Base-by-base conservation (phyloP, 2,797 vertebrate genomes). In the Squalus acanthias region DNA sequence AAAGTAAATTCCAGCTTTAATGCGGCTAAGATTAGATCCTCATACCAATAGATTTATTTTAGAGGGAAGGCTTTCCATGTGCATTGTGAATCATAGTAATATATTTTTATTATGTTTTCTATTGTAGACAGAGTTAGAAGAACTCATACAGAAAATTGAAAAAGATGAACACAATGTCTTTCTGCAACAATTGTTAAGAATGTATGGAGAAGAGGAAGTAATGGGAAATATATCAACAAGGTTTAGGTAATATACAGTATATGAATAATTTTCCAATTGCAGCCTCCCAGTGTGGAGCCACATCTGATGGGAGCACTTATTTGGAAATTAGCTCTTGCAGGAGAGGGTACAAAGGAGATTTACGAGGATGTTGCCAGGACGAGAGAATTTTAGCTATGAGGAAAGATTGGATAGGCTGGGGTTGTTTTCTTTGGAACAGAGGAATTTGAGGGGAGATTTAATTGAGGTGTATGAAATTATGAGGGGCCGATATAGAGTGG, bases 121-220 rank as follows among this genome's bases (percentile, higher is more conserved):
- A 74, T 74, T 95, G 24, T 74, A 95, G 94, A 76, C 15, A 33
- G 29, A 53, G 29, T 95, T 95, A n/a, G 70, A 95, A 20, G 13
- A 95, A 95, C 53, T 95, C 53, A 4, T 57, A 53, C 94, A 76
- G 26, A 95, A 60, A 76, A 33, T 95, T 57, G 46, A 95, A 74
- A 95, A 8, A 17, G 94, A 95, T 76, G 94, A 95, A 95, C 94
- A 95, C 72, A 53, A 57, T 46, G 5, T 74, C 7, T 95, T 95
- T 76, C 50, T 95, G 72, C 70, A 95, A 13, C 29, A 60, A 60
- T 72, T 95, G 29, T 0, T 74, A 95, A n/a, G 29, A 57, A 33
- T 74, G 13, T 95, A 74, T 95, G 94, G 94, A 76, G 50, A 76
- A 5, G 70, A 95, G 6, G 94, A 95, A 95, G 70, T 95, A 95